These are phyloP conservation scores for Parauchenoglanis ngamensis DNA, from an alignment of 2,797 vertebrate species.

Conservation along the genomic window DNA sequence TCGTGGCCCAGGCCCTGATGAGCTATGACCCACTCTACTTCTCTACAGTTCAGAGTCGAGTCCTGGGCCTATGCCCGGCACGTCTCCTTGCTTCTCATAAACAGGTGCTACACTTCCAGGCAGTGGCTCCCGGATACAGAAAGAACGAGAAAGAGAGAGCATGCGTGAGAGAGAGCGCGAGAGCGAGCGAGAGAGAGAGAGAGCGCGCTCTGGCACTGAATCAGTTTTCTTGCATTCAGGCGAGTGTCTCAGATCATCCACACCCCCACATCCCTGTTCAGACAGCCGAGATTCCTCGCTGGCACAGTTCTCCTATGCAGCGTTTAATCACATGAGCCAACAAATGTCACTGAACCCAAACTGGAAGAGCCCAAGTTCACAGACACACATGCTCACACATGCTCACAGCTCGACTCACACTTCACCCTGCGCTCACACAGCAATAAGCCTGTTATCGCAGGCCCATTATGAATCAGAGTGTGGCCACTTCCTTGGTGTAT, in stretches of 20 bases:
- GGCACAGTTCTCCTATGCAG: conserved; percentile 43
- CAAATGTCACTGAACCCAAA: conserved; percentile 37
- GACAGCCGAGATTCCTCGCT: conserved; percentile 10
- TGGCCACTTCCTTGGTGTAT: conserved; percentile 9
- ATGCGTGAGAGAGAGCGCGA: not conserved
- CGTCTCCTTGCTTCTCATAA: conserved; percentile 37
- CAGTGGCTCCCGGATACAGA: conserved; percentile 2
- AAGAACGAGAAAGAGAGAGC: conserved; percentile 17
- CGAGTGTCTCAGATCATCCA: conserved; percentile 28
- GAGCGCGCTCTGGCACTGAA: not conserved
- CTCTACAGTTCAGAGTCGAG: conserved; percentile 58
- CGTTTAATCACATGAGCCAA: conserved; percentile 48
- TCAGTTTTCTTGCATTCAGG: conserved; percentile 37
- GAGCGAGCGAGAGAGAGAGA: not conserved
- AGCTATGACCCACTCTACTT: conserved; percentile 62
- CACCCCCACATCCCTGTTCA: conserved; percentile 1
- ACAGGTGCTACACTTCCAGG: conserved; percentile 32
- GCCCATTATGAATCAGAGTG: conserved; percentile 31
- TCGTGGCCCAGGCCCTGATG: conserved; percentile 48
- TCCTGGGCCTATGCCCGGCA: conserved; percentile 51
- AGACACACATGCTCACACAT: conserved; percentile 1
- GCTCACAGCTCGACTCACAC: conserved; percentile 1
- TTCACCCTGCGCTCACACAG: conserved; percentile 24
- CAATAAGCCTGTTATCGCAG: conserved; percentile 33
- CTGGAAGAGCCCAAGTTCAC: conserved; percentile 21